Base-by-base conservation (phyloP, 2,888 invertebrate species). In the Drosophila peninsularis region DNA sequence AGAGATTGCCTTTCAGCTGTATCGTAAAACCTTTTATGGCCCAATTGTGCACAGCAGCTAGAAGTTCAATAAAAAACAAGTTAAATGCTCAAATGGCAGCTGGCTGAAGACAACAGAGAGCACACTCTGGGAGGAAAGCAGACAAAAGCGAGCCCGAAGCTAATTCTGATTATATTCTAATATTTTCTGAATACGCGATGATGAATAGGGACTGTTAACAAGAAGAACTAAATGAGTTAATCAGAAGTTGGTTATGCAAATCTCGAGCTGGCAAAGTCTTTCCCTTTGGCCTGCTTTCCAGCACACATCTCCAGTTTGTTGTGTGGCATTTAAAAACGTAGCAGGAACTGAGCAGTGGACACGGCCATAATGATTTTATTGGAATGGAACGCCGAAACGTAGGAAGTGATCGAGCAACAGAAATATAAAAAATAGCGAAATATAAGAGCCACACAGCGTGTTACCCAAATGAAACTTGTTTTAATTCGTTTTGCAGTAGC, bases 401-500 rank as follows among this genome's bases (percentile, higher is more conserved):
- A 78, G 81, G 88, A 88, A 78, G 82, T 87, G 44, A 50, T 61
- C 44, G 57, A 5, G 30, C 44, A 30, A 19, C 36, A 57, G 42
- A n/a, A n/a, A n/a, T n/a, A n/a, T 52, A 53, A 41, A 61, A 62
- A 41, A 30, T 14, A 27, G 14, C 42, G 30, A 66, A 53, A 57
- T 66, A 69, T 56, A 68, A 50, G 66, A 71, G 49, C 62, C 45
- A 70, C 65, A 78, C 65, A 78, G 66, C 49, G 32, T 71, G 66
- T 63, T 82, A 71, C 41, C 44, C 70, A 70, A 75, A 75, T 71
- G 77, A 73, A 82, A 82, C 82, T 78, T 64, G 82, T 82, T 82
- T 82, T 71, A 80, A 82, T 85, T 81, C 75, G 69, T 75, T 80
- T 80, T 75, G 79, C 82, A 80, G 78, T 76, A 80, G 80, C 77